Evolutionary conservation across 2,797 vertebrate genomes (phyloP).

Genomic region (Sternarchorhynchus goeldii): DNA sequence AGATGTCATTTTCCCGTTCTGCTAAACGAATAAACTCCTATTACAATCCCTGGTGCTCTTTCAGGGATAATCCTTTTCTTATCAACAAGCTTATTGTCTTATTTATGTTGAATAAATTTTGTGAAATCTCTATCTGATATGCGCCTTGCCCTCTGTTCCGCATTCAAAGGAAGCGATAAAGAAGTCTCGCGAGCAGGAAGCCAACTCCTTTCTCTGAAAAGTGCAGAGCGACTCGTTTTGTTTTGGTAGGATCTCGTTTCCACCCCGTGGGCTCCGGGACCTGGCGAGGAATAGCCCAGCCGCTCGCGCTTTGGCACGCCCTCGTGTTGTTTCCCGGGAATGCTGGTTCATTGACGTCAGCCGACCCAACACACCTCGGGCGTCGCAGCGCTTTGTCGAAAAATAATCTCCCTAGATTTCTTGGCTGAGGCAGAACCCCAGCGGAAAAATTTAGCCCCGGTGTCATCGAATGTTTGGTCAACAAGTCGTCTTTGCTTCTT

Average conservation of each 20-base stretch:
- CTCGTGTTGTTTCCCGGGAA: slow-evolving; percentile 23
- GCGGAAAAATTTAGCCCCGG: slow-evolving; percentile 66
- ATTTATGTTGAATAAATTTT: slow-evolving; percentile 36
- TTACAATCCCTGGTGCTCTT: neutral
- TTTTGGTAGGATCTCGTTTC: slow-evolving; percentile 71
- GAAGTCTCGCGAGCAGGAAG: slow-evolving; percentile 32
- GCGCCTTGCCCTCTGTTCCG: slow-evolving; percentile 3
- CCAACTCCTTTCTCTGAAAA: slow-evolving; percentile 35
- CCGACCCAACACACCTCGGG: slow-evolving; percentile 55
- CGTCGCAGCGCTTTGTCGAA: slow-evolving; percentile 59
- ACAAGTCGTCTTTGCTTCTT: slow-evolving; percentile 60
- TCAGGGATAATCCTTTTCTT: neutral
- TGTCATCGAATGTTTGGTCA: slow-evolving; percentile 63
- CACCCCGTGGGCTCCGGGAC: slow-evolving; percentile 59
- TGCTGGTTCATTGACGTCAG: slow-evolving; percentile 68
- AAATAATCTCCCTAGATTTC: slow-evolving; percentile 64
- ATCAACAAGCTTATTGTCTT: slow-evolving; percentile 39
- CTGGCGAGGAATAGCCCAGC: slow-evolving; percentile 6
- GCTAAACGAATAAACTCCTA: neutral
- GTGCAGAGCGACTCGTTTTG: slow-evolving; percentile 66
- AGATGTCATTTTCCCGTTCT: neutral
- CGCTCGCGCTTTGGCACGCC: slow-evolving; percentile 40
- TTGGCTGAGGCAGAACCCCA: slow-evolving; percentile 57
- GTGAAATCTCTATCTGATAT: slow-evolving; percentile 41
- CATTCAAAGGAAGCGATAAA: slow-evolving; percentile 33